These are phyloP conservation scores for Agrotis puta DNA, from an alignment of 2,888 invertebrate species.

Conservation along the genomic window DNA sequence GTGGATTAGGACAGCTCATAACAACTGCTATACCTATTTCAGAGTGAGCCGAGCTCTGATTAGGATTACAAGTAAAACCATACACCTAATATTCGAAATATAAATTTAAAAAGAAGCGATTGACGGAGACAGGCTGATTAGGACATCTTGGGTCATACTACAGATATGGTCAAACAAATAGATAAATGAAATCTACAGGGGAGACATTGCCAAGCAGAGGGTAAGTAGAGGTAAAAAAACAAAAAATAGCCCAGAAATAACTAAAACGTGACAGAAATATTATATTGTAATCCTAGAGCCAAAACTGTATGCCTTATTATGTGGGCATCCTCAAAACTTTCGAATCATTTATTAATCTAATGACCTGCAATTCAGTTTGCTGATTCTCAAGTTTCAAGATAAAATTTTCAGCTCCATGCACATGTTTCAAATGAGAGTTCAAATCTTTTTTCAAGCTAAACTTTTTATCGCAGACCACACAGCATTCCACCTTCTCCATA, in stretches of 20 bases:
- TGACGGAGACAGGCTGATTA: background rate
- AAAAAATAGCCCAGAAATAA: background rate
- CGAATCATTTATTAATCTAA: slow-evolving; percentile 40
- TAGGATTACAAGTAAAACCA: background rate
- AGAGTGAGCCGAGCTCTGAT: no score
- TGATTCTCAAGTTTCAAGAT: slow-evolving; percentile 39
- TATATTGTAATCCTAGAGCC: no score
- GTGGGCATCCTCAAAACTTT: slow-evolving; percentile 22
- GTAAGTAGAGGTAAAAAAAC: background rate
- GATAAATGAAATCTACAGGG: background rate
- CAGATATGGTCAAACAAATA: background rate
- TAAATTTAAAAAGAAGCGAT: background rate
- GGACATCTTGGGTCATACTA: background rate
- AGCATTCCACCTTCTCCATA: slow-evolving; percentile 72
- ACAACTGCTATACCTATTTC: background rate
- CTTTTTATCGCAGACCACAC: slow-evolving; percentile 77
- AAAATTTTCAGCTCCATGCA: slow-evolving; percentile 65
- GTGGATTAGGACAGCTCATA: background rate
- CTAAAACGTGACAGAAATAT: no score
- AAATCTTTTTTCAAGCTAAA: slow-evolving; percentile 80
- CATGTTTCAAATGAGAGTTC: slow-evolving; percentile 76
- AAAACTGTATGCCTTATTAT: background rate
- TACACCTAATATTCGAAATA: background rate
- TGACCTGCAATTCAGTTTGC: slow-evolving; percentile 49
- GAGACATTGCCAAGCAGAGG: background rate